These are phyloP conservation scores for Lepisosteus osseus DNA, from an alignment of 2,113 vertebrate species.

Conservation along the genomic window DNA sequence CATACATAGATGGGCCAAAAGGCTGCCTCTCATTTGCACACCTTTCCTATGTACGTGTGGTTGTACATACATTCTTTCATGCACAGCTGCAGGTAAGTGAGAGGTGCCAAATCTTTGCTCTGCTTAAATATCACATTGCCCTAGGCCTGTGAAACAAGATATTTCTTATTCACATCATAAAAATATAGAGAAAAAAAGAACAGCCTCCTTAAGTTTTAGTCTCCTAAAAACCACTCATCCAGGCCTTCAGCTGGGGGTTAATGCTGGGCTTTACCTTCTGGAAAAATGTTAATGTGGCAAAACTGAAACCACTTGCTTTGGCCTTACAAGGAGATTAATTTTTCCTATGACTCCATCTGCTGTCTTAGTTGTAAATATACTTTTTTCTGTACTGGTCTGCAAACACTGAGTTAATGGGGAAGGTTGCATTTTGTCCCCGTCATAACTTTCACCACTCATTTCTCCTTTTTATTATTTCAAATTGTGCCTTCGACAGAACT, in stretches of 20 bases:
- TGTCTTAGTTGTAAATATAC: constrained; percentile 74
- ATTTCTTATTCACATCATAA: constrained; percentile 59
- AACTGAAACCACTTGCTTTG: constrained; percentile 62
- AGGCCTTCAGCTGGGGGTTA: constrained; percentile 70
- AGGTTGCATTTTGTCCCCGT: constrained; percentile 40
- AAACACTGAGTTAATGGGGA: constrained; percentile 16
- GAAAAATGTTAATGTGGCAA: constrained; percentile 58
- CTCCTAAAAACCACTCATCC: constrained; percentile 67
- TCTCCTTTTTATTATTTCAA: constrained; percentile 49
- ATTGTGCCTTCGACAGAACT: constrained; percentile 52
- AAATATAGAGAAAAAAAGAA: constrained; percentile 43
- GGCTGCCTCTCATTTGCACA: neutral
- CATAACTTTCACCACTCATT: constrained; percentile 62
- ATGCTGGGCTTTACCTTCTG: constrained; percentile 58
- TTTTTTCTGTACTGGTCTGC: constrained; percentile 59
- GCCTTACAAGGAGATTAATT: constrained; percentile 73
- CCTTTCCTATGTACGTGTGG: no score
- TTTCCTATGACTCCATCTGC: constrained; percentile 68
- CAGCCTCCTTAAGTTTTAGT: constrained; percentile 24
- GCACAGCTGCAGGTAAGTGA: constrained; percentile 63
- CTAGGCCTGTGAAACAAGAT: constrained; percentile 67
- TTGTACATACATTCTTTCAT: neutral
- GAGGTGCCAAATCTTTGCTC: constrained; percentile 58
- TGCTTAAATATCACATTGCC: constrained; percentile 65
- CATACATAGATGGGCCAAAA: neutral